Percentiles rank a stretch among this genome's conserved stretches.
These are phyloP conservation scores for Corythoichthys intestinalis DNA, from an alignment of 2,113 vertebrate genomes.

Conservation along the genomic window DNA sequence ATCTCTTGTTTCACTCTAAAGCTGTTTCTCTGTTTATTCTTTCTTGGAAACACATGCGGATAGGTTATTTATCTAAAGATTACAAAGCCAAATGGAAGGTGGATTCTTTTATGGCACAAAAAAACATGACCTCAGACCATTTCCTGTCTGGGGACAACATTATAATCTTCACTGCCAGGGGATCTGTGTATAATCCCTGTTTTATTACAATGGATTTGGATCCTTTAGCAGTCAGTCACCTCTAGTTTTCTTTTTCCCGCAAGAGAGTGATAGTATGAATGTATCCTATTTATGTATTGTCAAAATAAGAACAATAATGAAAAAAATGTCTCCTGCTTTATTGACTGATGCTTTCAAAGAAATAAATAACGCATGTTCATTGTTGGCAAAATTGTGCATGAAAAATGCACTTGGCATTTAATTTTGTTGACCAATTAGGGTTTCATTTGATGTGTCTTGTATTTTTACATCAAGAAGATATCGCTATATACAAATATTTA, in stretches of 20 bases:
- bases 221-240: neutral
- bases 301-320: neutral
- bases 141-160: conserved; percentile 23
- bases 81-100: conserved; percentile 24
- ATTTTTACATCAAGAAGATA: conserved; percentile 5
- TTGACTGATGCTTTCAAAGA: neutral
- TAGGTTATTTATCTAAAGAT: conserved; percentile 40
- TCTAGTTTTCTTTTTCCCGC: neutral
- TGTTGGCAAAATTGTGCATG: neutral
- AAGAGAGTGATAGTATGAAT: neutral
- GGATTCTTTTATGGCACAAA: conserved; percentile 13
- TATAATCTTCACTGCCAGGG: conserved; percentile 7
- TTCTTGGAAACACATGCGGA: neutral
- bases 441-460: neutral
- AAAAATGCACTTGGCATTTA: neutral
- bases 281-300: neutral
- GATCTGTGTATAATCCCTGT: neutral
- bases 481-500: conserved; percentile 11
- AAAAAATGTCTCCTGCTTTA: neutral
- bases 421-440: neutral
- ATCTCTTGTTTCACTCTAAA: conserved; percentile 25
- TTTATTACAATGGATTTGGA: neutral
- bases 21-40: conserved; percentile 12
- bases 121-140: conserved; percentile 14
- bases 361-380: neutral